A percentile compares a stretch with the other conserved stretches of the same genome.
Evolutionary conservation across 2,113 vertebrate species (phyloP).

Genomic region (Zootoca vivipara): DNA sequence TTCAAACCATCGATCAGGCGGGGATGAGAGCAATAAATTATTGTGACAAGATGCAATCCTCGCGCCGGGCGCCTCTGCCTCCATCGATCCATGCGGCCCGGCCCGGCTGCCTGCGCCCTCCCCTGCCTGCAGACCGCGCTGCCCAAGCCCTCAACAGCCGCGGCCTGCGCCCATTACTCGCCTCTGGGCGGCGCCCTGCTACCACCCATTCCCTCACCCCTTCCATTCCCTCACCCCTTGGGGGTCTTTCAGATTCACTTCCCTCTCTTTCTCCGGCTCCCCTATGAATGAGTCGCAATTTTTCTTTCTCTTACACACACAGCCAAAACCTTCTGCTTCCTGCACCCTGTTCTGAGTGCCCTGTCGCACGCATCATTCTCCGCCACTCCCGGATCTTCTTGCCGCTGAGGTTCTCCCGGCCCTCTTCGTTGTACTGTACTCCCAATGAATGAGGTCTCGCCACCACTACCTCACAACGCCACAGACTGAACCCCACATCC

Average conservation of each 20-base stretch:
- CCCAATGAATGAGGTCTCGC: neutral
- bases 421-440: neutral
- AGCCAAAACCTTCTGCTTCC: neutral
- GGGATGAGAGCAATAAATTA: slow-evolving; percentile 99
- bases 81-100: slow-evolving; percentile 88
- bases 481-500: no score
- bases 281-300: neutral
- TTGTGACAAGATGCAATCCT: slow-evolving; percentile 99
- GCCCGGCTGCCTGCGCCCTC: neutral
- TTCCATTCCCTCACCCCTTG: slow-evolving; percentile 23
- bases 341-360: neutral
- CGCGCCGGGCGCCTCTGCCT: slow-evolving; percentile 87
- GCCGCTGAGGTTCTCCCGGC: neutral
- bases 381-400: neutral
- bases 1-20: slow-evolving; percentile 96
- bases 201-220: neutral
- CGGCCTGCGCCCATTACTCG: neutral
- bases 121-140: slow-evolving; percentile 22
- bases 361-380: neutral
- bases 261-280: slow-evolving; percentile 28
- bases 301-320: neutral
- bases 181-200: slow-evolving; percentile 34
- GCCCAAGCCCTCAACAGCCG: slow-evolving; percentile 11
- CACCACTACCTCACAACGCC: neutral
- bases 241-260: slow-evolving; percentile 10